These are phyloP conservation scores for Neosilurus mollespiculum DNA, from an alignment of 2,797 vertebrate species.

Conservation along the genomic window DNA sequence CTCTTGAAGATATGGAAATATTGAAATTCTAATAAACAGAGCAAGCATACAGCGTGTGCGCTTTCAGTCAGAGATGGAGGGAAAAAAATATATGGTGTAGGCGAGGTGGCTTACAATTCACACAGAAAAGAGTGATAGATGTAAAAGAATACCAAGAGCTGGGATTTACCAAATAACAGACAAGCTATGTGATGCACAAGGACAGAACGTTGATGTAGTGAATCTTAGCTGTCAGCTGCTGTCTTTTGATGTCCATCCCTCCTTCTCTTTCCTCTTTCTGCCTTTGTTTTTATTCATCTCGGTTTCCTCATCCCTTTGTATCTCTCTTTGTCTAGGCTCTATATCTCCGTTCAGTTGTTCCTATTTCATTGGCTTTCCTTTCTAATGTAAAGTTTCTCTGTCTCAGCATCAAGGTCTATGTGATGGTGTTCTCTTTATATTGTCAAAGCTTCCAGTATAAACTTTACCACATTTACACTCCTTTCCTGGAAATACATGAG, in stretches of 20 bases:
- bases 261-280: not conserved
- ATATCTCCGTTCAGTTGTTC: not conserved
- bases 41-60: not conserved
- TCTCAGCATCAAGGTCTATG: not conserved
- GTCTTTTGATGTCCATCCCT: not conserved
- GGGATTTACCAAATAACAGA: constrained; percentile 9
- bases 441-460: not conserved
- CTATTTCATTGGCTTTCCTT: not conserved
- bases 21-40: not conserved
- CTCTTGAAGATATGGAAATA: constrained; percentile 12
- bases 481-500: not conserved
- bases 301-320: not conserved
- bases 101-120: not conserved
- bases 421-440: not conserved
- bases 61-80: not conserved
- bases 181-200: not conserved
- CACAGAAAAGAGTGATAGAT: not conserved
- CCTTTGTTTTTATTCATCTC: not conserved
- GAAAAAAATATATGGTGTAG: not conserved
- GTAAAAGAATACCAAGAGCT: constrained; percentile 1
- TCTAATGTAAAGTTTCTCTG: not conserved
- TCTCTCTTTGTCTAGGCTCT: not conserved
- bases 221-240: constrained; percentile 9
- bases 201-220: constrained; percentile 18
- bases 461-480: not conserved